Evolutionary conservation across 2,113 vertebrate genomes (phyloP).

Genomic region (Gorilla gorilla): DNA sequence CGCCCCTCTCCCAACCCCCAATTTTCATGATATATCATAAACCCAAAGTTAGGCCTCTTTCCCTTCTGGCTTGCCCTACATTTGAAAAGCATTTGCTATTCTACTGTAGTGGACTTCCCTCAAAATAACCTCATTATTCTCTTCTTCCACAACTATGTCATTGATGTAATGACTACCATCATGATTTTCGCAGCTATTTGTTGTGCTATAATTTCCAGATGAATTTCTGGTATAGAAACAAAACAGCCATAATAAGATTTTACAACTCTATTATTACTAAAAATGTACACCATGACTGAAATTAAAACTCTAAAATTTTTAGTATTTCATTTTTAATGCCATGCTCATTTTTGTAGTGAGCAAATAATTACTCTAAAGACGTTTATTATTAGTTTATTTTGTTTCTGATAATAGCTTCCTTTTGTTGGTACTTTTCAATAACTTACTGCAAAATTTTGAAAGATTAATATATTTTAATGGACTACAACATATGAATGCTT

Average conservation of each 20-base stretch:
- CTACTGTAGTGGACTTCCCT: neutral
- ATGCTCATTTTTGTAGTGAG: neutral
- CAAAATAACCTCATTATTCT: slow-evolving; percentile 41
- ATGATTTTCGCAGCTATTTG: slow-evolving; percentile 36
- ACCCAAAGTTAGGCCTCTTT: neutral
- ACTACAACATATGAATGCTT: fast-evolving
- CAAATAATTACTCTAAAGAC: neutral
- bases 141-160: slow-evolving; percentile 31
- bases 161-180: slow-evolving; percentile 49
- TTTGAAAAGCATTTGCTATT: neutral
- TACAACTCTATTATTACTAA: slow-evolving; percentile 22
- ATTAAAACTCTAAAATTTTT: slow-evolving; percentile 1
- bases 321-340: neutral
- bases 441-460: neutral
- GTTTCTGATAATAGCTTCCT: neutral
- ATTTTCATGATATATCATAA: neutral
- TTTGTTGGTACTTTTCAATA: neutral
- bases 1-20: neutral
- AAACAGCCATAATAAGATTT: slow-evolving; percentile 50
- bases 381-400: neutral
- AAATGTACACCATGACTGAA: neutral
- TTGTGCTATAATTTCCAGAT: slow-evolving; percentile 57
- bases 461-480: neutral
- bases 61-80: neutral
- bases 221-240: slow-evolving; percentile 58